Conservation (phyloP, 2,797 vertebrate genomes). For the Eutrigla gurnardus region DNA sequence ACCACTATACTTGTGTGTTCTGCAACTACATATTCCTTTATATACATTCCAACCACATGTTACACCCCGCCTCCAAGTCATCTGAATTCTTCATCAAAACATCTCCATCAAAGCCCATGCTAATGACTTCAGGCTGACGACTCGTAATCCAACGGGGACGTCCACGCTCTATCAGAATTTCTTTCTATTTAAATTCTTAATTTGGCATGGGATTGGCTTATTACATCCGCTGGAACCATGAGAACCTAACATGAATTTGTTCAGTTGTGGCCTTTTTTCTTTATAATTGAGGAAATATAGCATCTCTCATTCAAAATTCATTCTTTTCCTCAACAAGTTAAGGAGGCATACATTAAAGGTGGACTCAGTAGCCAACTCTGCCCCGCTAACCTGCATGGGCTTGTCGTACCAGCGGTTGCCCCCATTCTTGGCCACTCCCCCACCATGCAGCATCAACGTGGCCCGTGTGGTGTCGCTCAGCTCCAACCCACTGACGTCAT, state of each 20-base stretch:
- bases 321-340: background rate
- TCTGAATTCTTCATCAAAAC: conserved; percentile 48
- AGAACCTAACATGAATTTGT: conserved; percentile 22
- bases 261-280: conserved; percentile 13
- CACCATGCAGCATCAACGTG: conserved; percentile 91
- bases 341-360: background rate
- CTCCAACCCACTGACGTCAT: conserved; percentile 82
- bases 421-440: conserved; percentile 87
- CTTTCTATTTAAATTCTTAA: conserved; percentile 25
- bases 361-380: background rate
- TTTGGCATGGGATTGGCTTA: conserved; percentile 24
- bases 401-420: conserved; percentile 99
- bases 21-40: background rate
- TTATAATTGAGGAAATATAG: background rate
- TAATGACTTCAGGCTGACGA: conserved; percentile 14
- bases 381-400: conserved; percentile 92
- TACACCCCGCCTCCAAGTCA: background rate
- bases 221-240: conserved; percentile 6
- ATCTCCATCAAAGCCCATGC: conserved; percentile 32
- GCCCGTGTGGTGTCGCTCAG: conserved; percentile 87
- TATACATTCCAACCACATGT: conserved; percentile 1
- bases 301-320: background rate
- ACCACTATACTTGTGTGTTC: background rate
- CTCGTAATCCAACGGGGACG: conserved; percentile 19
- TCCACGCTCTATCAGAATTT: conserved; percentile 16